Conservation (phyloP, 92 coral and sea anemone species). For the Epizoanthus ramosus region DNA sequence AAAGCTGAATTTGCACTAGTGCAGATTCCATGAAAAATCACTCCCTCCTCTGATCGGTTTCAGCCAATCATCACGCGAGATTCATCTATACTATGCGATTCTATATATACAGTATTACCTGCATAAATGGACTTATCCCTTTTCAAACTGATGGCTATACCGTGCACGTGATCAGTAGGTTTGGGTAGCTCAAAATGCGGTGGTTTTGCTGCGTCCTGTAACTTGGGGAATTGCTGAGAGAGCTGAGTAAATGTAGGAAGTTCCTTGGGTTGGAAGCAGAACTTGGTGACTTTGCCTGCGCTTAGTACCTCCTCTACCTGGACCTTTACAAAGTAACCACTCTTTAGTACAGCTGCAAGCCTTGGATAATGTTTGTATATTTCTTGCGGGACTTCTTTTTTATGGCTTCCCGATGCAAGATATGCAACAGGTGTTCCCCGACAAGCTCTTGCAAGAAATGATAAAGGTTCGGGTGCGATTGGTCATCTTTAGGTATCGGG, state of each 20-base stretch:
- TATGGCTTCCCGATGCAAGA: slow-evolving; percentile 41
- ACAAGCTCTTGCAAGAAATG: slow-evolving; percentile 33
- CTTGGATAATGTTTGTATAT: slow-evolving; percentile 45
- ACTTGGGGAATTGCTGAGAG: slow-evolving; percentile 64
- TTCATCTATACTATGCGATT: too few relatives aligned
- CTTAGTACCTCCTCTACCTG: slow-evolving; percentile 25
- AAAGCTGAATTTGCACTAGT: too few relatives aligned
- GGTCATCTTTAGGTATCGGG: slow-evolving; percentile 21
- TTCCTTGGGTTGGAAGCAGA: slow-evolving; percentile 71
- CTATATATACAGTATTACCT: slow-evolving; percentile 26
- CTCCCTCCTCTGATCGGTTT: too few relatives aligned
- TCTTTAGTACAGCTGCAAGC: slow-evolving; percentile 47
- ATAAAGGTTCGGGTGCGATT: slow-evolving; percentile 15
- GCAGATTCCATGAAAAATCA: too few relatives aligned
- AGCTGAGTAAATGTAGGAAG: slow-evolving; percentile 65
- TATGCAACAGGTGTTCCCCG: slow-evolving; percentile 52
- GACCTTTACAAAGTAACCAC: slow-evolving; percentile 74
- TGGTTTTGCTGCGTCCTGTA: slow-evolving; percentile 46
- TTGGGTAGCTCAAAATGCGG: slow-evolving; percentile 56
- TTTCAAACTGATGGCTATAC: slow-evolving; percentile 54
- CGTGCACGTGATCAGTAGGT: slow-evolving; percentile 38
- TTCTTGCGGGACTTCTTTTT: slow-evolving; percentile 41
- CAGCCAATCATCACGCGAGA: too few relatives aligned
- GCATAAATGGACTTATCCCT: slow-evolving; percentile 47
- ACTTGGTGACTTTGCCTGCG: slow-evolving; percentile 42